Evolutionary conservation across 1,140 invertebrate species (phyloP), one percentile per base, ranked within the genome.

Genomic region (Lepidurus arcticus): DNA sequence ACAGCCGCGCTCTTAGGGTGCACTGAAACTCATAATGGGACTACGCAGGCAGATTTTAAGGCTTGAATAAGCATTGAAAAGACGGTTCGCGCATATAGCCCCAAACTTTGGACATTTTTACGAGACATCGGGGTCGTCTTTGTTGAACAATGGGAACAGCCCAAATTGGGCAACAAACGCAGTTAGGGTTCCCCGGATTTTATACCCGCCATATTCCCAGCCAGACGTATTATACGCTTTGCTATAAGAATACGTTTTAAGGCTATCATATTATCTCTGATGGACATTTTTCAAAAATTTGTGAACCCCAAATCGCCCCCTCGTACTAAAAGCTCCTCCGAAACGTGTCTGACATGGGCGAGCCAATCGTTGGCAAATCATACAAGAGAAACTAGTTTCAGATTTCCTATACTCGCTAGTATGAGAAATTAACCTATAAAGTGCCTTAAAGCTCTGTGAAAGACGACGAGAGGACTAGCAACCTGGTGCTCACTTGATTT

Each of bases 11-110:
- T n/a, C 53, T 65, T 65, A 21, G 53, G 53, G 53, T 65, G 53
- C 53, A 16, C 53, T 65, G 53, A 65, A 65, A 65, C 53, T 65
- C 53, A 65, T 65, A 65, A 65, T 65, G 53, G 53, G 53, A 65
- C 53, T 65, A 21, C 16, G 13, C 7, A 16, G 53, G 16, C 53
- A 21, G 16, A 65, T 9, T 65, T 65, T 65, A 13, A 21, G 53
- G 53, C 9, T 65, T 65, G 53, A 65, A 65, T 65, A 65, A 13
- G 53, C 13, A 65, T 65, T 65, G 53, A 65, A 16, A 7, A 65
- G 16, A n/a, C 53, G 53, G 53, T 65, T 65, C 53, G 53, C n/a
- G 21, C 53, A 65, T 21, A 65, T 65, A 65, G 53, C 53, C 21
- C 8, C 16, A 65, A 65, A 65, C 16, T 34, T 13, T 65, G 53